Percentiles rank a stretch among this genome's conserved stretches.
phyloP scores from a whole-genome alignment of 2,888 invertebrate genomes.

The Cryptocephalus moraei region DNA sequence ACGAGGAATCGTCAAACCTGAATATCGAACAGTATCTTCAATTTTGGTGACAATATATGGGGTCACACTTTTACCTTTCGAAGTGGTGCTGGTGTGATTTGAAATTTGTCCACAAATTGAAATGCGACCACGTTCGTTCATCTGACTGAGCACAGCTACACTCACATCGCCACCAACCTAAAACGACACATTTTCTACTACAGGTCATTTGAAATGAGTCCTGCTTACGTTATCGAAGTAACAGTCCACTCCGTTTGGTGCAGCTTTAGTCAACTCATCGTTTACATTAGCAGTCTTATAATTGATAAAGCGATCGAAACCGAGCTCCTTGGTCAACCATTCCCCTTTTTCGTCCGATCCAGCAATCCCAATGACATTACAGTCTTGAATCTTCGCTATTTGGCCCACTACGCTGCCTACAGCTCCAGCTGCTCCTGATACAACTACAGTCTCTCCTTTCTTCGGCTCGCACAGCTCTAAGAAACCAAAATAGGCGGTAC shows the following conservation, averaged over 20 bases:
- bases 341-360: slow-evolving; percentile 60
- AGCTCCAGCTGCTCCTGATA: slow-evolving; percentile 68
- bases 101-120: slow-evolving; percentile 62
- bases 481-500: slow-evolving; percentile 66
- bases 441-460: slow-evolving; percentile 61
- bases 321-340: slow-evolving; percentile 53
- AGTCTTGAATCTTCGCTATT: slow-evolving; percentile 62
- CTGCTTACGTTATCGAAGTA: slow-evolving; percentile 65
- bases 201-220: too few species aligned
- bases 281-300: slow-evolving; percentile 53
- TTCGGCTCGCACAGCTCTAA: slow-evolving; percentile 61
- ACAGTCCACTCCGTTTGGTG: slow-evolving; percentile 61
- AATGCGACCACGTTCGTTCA: slow-evolving; percentile 55
- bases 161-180: slow-evolving; percentile 62
- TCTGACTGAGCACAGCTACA: slow-evolving; percentile 48
- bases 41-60: too few species aligned
- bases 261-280: slow-evolving; percentile 46
- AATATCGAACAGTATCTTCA: slow-evolving; percentile 3
- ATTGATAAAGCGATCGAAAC: slow-evolving; percentile 60
- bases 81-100: slow-evolving; percentile 44
- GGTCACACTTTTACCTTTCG: background rate
- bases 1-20: slow-evolving; percentile 16
- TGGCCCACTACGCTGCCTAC: slow-evolving; percentile 71
- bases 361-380: slow-evolving; percentile 60
- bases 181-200: slow-evolving; percentile 1